Evolutionary conservation across 2,797 vertebrate genomes (phyloP), one percentile per base, ranked within the genome.

Genomic region (Gymnothorax reevesii): DNA sequence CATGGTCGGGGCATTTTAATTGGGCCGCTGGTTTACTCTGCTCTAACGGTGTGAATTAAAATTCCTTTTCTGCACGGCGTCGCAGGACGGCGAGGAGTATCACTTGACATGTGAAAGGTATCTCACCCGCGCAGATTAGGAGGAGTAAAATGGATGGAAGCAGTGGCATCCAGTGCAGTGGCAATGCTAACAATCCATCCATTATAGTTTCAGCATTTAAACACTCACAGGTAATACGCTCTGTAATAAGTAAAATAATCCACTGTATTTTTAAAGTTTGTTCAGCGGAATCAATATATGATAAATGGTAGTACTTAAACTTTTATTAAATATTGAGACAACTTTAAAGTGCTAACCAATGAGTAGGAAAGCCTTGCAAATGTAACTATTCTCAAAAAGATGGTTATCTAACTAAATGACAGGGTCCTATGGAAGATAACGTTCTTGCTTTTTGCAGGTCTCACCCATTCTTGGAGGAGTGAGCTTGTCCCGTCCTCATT

Each of bases 41-140:
- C 33, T 64, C 83, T 87, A 52, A 86, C 89, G 59, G 88, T 87
- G 82, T 86, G 42, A 86, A 88, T 90, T 88, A 86, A 86, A 90
- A 89, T 83, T 3, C 57, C 83, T 75, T 49, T 57, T 71, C 59
- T 54, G 60, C 57, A 80, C 84, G 27, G 17, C 59, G 79, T 69
- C 22, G 5, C 69, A 75, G 27, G 7, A n/a, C 6, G 66, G 22
- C 75, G 42, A 42, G 71, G 69, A 87, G 73, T 49, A 57, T n/a
- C 27, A n/a, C 83, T 80, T n/a, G 59, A 84, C 57, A 27, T 71
- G 77, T 42, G 25, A 84, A 33, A 86, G 33, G 15, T 7, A 83
- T 59, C 85, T 54, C 20, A 86, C 20, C 60, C 25, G n/a, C n/a
- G n/a, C 54, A 49, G 86, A 84, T 33, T 71, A 60, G 82, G 57